These are phyloP conservation scores for Chromis chromis DNA, from an alignment of 2,797 vertebrate genomes.

Conservation along the genomic window DNA sequence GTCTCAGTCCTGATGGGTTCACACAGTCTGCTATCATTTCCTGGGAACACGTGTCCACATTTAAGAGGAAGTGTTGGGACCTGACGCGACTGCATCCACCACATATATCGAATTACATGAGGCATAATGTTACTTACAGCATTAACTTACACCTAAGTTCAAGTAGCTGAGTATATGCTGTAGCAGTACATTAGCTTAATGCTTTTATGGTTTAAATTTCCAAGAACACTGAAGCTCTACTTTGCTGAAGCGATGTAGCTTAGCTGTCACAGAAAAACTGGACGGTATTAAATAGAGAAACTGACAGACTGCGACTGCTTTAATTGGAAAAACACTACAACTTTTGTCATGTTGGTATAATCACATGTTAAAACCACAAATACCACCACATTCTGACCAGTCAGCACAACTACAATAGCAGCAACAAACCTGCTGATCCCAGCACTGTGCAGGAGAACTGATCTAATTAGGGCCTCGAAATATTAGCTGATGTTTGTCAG, in stretches of 20 bases:
- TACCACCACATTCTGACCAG: background rate
- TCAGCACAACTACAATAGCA: background rate
- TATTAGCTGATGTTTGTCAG: background rate
- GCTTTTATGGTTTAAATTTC: too few relatives aligned
- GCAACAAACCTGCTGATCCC: background rate
- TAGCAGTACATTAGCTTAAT: too few relatives aligned
- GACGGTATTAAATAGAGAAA: too few relatives aligned
- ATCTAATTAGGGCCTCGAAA: constrained; percentile 10
- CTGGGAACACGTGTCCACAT: background rate
- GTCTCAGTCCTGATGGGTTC: background rate
- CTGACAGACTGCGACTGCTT: background rate
- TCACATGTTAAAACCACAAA: background rate
- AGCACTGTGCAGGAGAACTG: background rate
- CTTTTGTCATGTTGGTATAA: background rate
- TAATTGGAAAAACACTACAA: background rate
- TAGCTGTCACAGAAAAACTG: too few relatives aligned
- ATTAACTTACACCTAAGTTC: background rate
- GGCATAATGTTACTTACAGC: background rate
- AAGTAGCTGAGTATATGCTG: too few relatives aligned
- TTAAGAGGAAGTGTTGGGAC: background rate
- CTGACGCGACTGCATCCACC: background rate
- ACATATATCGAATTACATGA: background rate
- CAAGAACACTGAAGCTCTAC: too few relatives aligned
- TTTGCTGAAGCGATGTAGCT: too few relatives aligned
- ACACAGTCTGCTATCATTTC: background rate